These are phyloP conservation scores for Xanthostigma xanthostigma DNA, from an alignment of 2,888 invertebrate species.

Conservation along the genomic window DNA sequence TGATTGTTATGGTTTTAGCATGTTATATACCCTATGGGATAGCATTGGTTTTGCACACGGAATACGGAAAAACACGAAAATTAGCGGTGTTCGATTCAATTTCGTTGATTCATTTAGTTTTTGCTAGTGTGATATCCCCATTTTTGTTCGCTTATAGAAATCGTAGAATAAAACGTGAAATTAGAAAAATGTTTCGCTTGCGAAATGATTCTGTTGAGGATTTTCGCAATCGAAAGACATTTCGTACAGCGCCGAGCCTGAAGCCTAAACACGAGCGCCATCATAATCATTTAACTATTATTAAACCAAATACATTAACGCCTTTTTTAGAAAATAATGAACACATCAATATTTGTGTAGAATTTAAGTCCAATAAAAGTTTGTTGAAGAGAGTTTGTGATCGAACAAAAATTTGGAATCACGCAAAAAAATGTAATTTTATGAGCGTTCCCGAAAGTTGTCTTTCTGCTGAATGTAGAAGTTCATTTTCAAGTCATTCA, in stretches of 20 bases:
- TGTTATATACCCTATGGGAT: constrained; percentile 34
- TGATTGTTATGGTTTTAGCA: constrained; percentile 48
- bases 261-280: not conserved
- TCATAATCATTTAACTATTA: constrained; percentile 3
- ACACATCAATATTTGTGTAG: constrained; percentile 1
- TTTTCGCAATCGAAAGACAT: not conserved
- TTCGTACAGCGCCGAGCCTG: constrained; percentile 1
- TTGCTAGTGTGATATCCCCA: constrained; percentile 52
- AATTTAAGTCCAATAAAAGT: constrained; percentile 21
- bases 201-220: constrained; percentile 11
- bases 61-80: constrained; percentile 19
- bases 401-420: constrained; percentile 20
- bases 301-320: constrained; percentile 1
- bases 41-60: constrained; percentile 22
- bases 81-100: constrained; percentile 34
- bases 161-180: constrained; percentile 43
- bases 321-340: constrained; percentile 10
- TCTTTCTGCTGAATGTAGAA: constrained; percentile 24
- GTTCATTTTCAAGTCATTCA: constrained; percentile 27
- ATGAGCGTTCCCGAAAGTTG: constrained; percentile 27
- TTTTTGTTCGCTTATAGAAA: constrained; percentile 65
- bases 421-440: constrained; percentile 25
- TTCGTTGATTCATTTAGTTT: constrained; percentile 40
- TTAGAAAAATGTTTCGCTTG: constrained; percentile 34
- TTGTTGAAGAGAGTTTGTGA: constrained; percentile 26